Conservation (phyloP, 2,797 vertebrate genomes). For the Triplophysa yarkandensis region DNA sequence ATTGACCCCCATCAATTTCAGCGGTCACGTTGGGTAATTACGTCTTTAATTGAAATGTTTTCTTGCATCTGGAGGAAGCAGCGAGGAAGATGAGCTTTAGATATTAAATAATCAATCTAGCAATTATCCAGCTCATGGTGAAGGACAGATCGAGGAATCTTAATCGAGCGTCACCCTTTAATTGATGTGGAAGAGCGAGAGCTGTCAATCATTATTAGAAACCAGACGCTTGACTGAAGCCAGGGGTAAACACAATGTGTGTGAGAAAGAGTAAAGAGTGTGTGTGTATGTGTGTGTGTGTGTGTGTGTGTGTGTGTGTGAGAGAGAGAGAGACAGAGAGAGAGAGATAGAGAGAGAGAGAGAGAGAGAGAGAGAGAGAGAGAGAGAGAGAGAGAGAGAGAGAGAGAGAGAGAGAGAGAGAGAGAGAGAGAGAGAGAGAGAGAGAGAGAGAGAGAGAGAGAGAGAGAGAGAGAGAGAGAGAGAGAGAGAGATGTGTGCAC, state of each 20-base stretch:
- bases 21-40: constrained; percentile 64
- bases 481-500: no score
- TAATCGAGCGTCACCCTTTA: constrained; percentile 77
- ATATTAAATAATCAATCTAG: constrained; percentile 74
- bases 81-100: constrained; percentile 71
- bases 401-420: no score
- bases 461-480: no score
- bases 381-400: no score
- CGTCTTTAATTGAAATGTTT: constrained; percentile 67
- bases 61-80: constrained; percentile 66
- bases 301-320: background rate
- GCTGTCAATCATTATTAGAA: constrained; percentile 75
- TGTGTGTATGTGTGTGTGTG: background rate
- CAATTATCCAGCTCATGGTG: constrained; percentile 79
- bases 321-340: no score
- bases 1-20: constrained; percentile 51
- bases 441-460: no score
- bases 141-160: constrained; percentile 71
- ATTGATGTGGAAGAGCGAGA: constrained; percentile 76
- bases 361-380: no score
- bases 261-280: no score
- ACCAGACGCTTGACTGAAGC: constrained; percentile 58
- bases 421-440: no score
- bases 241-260: constrained; percentile 65
- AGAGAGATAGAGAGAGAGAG: no score